Evolutionary conservation across 23 tunicate species (phyloP).

Genomic region (Corella eumyota): DNA sequence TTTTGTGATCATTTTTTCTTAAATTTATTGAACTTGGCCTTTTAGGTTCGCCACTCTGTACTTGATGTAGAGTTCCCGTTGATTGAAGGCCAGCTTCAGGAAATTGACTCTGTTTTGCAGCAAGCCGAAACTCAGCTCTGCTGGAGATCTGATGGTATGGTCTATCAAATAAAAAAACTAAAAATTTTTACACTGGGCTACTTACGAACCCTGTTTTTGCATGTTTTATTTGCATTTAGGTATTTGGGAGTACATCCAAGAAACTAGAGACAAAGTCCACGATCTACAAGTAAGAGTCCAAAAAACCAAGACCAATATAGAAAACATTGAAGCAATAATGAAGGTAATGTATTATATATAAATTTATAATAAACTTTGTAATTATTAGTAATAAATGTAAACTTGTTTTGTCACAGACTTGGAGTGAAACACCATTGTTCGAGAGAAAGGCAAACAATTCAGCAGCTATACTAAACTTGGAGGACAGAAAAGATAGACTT

Average conservation of each 20-base stretch:
- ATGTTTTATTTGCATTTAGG: no score
- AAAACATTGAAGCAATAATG: constrained; percentile 74
- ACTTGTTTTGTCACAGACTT: constrained; percentile 26
- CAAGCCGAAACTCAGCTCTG: constrained; percentile 58
- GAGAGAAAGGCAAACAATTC: constrained; percentile 68
- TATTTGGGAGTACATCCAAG: constrained; percentile 86
- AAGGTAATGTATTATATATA: constrained; percentile 24
- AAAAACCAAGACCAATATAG: constrained; percentile 72
- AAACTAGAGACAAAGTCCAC: constrained; percentile 49
- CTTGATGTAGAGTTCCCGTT: constrained; percentile 88
- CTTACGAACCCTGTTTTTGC: neutral
- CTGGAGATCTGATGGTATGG: constrained; percentile 79
- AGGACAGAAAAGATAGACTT: constrained; percentile 73
- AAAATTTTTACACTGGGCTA: neutral
- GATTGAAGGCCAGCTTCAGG: constrained; percentile 60
- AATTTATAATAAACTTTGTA: no score
- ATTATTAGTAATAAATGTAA: no score
- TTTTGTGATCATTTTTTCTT: constrained; percentile 1
- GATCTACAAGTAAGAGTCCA: constrained; percentile 87
- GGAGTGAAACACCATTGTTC: constrained; percentile 81
- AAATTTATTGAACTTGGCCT: no score
- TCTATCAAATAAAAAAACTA: neutral
- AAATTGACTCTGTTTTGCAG: constrained; percentile 51
- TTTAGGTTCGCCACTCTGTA: constrained; percentile 61
- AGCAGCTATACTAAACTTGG: constrained; percentile 63